These are phyloP conservation scores for Limenitis camilla DNA, from an alignment of 2,888 invertebrate genomes.

Conservation along the genomic window DNA sequence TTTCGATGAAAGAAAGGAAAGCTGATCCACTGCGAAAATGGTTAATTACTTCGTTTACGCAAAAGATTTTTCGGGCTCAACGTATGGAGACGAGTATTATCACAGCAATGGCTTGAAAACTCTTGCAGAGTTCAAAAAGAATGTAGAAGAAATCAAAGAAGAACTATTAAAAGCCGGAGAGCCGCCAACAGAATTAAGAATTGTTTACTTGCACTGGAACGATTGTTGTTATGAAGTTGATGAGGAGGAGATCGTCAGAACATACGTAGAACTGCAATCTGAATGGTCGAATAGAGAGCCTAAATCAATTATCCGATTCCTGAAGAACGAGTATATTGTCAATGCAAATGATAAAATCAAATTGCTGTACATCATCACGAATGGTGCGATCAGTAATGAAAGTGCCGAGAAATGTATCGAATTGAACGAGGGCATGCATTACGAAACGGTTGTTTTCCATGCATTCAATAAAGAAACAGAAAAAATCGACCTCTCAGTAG, in stretches of 20 bases:
- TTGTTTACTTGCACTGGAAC: conserved; percentile 36
- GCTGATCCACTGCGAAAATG: conserved; percentile 15
- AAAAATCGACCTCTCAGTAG: conserved; percentile 30
- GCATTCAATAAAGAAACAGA: conserved; percentile 22
- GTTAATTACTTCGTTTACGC: conserved; percentile 29
- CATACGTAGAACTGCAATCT: too few relatives aligned
- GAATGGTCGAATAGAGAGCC: conserved; percentile 21
- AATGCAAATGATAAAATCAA: conserved; percentile 26
- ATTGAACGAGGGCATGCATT: conserved; percentile 29
- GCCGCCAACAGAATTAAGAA: conserved; percentile 23
- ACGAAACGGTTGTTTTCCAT: conserved; percentile 33
- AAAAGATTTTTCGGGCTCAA: conserved; percentile 32
- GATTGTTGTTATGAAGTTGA: conserved; percentile 27
- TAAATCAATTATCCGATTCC: conserved; percentile 21
- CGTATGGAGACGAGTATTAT: conserved; percentile 21
- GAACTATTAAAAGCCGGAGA: conserved; percentile 15
- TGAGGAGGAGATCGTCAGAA: conserved; percentile 25
- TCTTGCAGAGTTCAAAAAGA: conserved; percentile 27
- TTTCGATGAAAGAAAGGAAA: too few relatives aligned
- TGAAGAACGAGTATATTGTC: background rate
- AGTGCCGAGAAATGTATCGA: conserved; percentile 23
- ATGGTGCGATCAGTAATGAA: conserved; percentile 23
- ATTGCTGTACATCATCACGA: conserved; percentile 33
- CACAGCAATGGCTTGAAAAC: conserved; percentile 30
- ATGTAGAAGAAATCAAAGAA: conserved; percentile 28